Base-by-base conservation (phyloP, 2,888 invertebrate genomes). In the Eumacrocentrus americanus region DNA sequence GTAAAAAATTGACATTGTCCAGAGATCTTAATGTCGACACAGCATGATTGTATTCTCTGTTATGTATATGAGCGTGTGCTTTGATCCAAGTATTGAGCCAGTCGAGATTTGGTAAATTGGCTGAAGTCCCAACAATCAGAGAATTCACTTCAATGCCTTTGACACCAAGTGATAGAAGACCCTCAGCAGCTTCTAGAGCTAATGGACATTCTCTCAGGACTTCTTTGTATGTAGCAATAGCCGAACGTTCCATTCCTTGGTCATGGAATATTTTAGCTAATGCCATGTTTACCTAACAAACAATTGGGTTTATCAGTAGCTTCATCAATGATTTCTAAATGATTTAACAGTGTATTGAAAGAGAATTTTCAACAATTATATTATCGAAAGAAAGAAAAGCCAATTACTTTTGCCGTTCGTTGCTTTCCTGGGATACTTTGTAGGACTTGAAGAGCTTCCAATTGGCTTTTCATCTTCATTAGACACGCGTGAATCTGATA, bases 181-280 rank as follows among this genome's bases (percentile, higher is more conserved):
- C 88, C 75, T 89, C 88, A 2, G 90, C 88, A 4, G 91, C 90
- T 70, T 90, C 90, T 59, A 93, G 71, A 0, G 92, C 89, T 75
- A 91, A 81, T 0, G 92, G 92, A 73, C 88, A 89, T 70, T 89
- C 89, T 66, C 88, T 84, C 48, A 94, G 75, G 7, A 92, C 91
- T 81, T 92, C 92, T 76, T 91, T 92, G 75, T 89, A 93, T 25
- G 89, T 88, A 1, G 88, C 84, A 51, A 89, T 87, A 0, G 91
- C 91, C 12, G 89, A 88, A 52, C 89, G 80, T 68, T 90, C 89
- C 82, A 87, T 87, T 9, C 89, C 89, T 58, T 84, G 84, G 63
- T 88, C 86, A 69, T 87, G 86, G 69, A 89, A 89, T 67, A 92
- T 83, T 75, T 88, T 88, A 3, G 89, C 92, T 54, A 93, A 77